Evolutionary conservation across 2,888 invertebrate species (phyloP).

Genomic region (Pristionchus maxplancki): DNA sequence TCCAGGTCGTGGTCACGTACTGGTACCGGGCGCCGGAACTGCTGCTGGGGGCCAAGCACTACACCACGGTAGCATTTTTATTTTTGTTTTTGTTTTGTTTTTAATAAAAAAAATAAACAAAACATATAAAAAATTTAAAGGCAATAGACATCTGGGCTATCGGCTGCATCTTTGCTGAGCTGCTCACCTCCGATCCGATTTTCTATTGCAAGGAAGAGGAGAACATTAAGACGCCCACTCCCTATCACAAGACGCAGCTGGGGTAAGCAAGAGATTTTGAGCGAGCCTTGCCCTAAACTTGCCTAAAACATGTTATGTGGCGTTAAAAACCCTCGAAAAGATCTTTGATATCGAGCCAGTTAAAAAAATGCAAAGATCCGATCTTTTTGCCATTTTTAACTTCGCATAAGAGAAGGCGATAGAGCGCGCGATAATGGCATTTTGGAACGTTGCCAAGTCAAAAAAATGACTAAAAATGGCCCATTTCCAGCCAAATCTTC

Average conservation of each 20-base stretch:
- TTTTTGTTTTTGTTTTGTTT: neutral
- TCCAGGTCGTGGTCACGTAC: slow-evolving; percentile 95
- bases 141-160: slow-evolving; percentile 78
- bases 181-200: slow-evolving; percentile 98
- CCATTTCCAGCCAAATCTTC: slow-evolving; percentile 86
- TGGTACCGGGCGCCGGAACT: slow-evolving; percentile 97
- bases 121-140: too few relatives aligned
- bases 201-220: slow-evolving; percentile 97
- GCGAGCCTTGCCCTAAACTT: too few relatives aligned
- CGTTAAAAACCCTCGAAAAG: too few relatives aligned
- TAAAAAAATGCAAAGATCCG: too few relatives aligned
- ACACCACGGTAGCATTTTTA: slow-evolving; percentile 72
- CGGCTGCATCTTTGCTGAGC: slow-evolving; percentile 95
- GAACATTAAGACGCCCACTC: slow-evolving; percentile 98
- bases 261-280: slow-evolving; percentile 82
- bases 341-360: too few relatives aligned
- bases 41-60: slow-evolving; percentile 79
- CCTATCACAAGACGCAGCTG: slow-evolving; percentile 94
- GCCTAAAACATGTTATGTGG: too few relatives aligned
- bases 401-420: too few relatives aligned
- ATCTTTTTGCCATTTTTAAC: too few relatives aligned
- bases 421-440: too few relatives aligned
- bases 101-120: too few relatives aligned
- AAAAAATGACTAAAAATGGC: too few relatives aligned
- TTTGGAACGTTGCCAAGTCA: too few relatives aligned